Conservation (phyloP, 2,113 vertebrate species). For the Notarius lentiginosus region DNA sequence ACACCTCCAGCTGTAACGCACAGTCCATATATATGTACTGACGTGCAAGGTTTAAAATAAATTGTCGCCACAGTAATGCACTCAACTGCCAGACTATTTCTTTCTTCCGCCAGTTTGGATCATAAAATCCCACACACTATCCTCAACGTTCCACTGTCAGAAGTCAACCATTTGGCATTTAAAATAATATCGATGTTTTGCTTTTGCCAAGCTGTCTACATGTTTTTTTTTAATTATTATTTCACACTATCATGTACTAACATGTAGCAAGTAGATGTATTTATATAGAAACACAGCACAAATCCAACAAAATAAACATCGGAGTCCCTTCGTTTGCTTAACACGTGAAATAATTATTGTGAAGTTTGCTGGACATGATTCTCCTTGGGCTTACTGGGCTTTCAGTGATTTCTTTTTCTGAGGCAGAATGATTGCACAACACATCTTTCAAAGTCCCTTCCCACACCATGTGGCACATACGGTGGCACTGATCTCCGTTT, state of each 20-base stretch:
- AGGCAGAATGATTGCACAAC: too few species aligned
- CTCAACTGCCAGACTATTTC: neutral
- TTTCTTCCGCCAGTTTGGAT: neutral
- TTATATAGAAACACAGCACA: neutral
- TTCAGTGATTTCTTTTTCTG: too few species aligned
- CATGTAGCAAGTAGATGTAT: neutral
- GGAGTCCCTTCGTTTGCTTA: neutral
- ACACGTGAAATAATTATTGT: neutral
- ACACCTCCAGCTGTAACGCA: neutral
- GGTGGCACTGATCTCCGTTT: too few species aligned
- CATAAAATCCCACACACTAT: neutral
- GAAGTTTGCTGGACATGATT: neutral
- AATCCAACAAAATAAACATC: neutral
- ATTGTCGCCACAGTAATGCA: neutral
- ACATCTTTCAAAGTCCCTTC: too few species aligned
- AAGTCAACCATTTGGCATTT: slow-evolving; percentile 2
- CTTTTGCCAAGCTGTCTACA: neutral
- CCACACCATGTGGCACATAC: too few species aligned
- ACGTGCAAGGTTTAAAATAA: neutral
- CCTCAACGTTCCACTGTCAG: neutral
- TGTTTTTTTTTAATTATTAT: neutral
- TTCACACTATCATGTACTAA: neutral
- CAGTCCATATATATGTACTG: neutral
- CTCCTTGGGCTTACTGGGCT: neutral
- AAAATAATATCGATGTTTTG: neutral